Evolutionary conservation across 2,113 vertebrate species (phyloP).

Genomic region (Antidorcas marsupialis): DNA sequence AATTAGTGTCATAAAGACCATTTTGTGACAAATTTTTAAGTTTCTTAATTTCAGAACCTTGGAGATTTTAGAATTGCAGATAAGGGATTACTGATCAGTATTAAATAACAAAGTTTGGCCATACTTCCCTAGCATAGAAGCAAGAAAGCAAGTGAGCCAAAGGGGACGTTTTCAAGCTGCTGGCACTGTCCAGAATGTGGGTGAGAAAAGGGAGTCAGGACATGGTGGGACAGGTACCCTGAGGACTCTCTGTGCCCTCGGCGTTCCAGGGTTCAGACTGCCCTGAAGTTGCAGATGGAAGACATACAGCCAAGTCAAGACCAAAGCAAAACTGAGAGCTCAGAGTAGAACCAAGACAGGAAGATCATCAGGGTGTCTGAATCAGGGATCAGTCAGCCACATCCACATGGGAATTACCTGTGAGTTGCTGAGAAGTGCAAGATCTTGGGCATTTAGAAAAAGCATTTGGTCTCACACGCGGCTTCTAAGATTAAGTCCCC

Average conservation of each 20-base stretch:
- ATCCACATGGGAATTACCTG: rapidly evolving
- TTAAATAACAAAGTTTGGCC: not conserved
- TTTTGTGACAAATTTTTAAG: not conserved
- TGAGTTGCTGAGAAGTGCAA: not conserved
- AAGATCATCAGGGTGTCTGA: not conserved
- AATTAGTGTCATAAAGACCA: not conserved
- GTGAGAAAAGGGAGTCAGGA: not conserved
- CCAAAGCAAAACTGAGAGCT: not conserved
- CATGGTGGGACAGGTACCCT: not conserved
- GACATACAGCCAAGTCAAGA: not conserved
- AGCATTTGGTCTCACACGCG: rapidly evolving
- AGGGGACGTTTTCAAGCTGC: not conserved
- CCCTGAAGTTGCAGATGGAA: not conserved
- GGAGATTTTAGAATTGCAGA: not conserved
- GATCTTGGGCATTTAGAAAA: not conserved
- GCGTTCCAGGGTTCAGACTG: not conserved
- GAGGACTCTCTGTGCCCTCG: not conserved
- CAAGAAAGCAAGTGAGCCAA: not conserved
- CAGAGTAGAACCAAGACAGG: not conserved
- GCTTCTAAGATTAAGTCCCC: not conserved
- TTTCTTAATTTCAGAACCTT: not conserved
- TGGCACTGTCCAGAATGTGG: not conserved
- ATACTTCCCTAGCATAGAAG: not conserved
- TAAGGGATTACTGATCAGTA: not conserved
- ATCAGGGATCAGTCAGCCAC: not conserved